Conservation (phyloP, 2,797 vertebrate genomes). For the Peromyscus aztecus region DNA sequence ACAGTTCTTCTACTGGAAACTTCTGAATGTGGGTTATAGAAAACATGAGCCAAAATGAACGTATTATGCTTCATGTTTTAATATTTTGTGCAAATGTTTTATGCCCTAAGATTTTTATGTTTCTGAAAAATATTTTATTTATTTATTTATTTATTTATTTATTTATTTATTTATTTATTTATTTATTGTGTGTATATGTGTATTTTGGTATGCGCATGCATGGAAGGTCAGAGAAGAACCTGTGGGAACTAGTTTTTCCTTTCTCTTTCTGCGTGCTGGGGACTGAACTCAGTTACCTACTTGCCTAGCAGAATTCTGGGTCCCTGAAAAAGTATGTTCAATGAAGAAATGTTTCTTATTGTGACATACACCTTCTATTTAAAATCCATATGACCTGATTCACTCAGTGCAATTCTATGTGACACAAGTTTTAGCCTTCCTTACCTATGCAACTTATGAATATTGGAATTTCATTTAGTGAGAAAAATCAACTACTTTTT, state of each 20-base stretch:
- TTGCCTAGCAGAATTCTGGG: no score
- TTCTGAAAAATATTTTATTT: background rate
- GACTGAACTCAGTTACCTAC: background rate
- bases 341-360: background rate
- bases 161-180: background rate
- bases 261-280: no score
- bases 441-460: background rate
- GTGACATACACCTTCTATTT: background rate
- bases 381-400: background rate
- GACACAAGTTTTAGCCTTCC: conserved; percentile 13
- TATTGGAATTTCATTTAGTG: conserved; percentile 31
- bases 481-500: conserved; percentile 50
- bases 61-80: background rate
- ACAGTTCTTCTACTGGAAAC: background rate
- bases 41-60: background rate
- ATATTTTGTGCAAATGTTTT: background rate
- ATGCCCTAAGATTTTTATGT: background rate
- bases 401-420: background rate
- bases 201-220: background rate
- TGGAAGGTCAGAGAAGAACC: background rate
- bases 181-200: background rate
- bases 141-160: background rate
- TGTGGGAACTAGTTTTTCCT: background rate
- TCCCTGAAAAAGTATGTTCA: background rate
- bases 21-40: background rate